A percentile compares a stretch with the other conserved stretches of the same genome.
Evolutionary conservation across 2,113 vertebrate genomes (phyloP).

Genomic region (Arizona elegans): DNA sequence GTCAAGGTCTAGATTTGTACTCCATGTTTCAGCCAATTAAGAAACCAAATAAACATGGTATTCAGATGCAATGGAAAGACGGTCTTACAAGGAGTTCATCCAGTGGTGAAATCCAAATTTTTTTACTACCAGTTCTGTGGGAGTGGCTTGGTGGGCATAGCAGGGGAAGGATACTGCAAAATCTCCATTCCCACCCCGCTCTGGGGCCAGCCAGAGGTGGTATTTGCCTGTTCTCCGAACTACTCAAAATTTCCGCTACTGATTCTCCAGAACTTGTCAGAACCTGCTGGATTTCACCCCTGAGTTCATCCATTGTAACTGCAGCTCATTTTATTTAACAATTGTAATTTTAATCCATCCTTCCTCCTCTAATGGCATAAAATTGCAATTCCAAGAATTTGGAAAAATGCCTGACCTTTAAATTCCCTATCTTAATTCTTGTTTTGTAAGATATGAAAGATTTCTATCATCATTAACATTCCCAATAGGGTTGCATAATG

Average conservation of each 20-base stretch:
- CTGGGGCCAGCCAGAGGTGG: too few species aligned
- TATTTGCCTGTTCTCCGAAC: too few species aligned
- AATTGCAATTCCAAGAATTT: not conserved
- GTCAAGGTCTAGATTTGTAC: not conserved
- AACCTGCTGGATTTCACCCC: too few species aligned
- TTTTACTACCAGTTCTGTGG: too few species aligned
- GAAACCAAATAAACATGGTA: not conserved
- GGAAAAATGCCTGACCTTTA: not conserved
- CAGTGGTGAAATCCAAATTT: not conserved
- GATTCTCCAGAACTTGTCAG: too few species aligned
- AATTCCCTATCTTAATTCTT: not conserved
- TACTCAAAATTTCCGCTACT: too few species aligned
- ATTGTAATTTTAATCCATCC: not conserved
- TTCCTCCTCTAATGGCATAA: not conserved
- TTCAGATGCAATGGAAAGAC: not conserved
- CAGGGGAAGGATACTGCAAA: too few species aligned
- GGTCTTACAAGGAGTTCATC: not conserved
- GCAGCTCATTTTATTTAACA: not conserved
- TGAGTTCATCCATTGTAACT: not conserved
- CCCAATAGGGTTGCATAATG: not conserved
- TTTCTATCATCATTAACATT: not conserved
- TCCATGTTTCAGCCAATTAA: not conserved
- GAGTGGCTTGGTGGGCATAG: too few species aligned
- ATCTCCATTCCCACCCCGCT: too few species aligned
- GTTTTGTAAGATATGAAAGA: not conserved